These are phyloP conservation scores for Polyergus mexicanus DNA, from an alignment of 1,140 invertebrate genomes.

Conservation along the genomic window DNA sequence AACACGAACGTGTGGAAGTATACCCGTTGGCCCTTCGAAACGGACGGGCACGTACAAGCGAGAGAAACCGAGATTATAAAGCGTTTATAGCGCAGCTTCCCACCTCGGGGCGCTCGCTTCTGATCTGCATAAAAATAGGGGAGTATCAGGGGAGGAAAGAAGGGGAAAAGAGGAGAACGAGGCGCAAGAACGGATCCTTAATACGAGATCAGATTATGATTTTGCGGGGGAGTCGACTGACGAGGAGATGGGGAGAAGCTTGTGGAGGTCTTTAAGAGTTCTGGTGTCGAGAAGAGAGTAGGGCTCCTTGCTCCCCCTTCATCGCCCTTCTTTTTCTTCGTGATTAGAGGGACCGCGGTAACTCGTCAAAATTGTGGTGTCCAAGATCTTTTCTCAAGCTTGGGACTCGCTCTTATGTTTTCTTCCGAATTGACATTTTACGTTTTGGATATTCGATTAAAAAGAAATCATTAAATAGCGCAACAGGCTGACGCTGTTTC, in stretches of 20 bases:
- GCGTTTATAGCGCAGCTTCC: slow-evolving; percentile 84
- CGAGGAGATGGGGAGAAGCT: slow-evolving; percentile 68
- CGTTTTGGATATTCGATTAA: background rate
- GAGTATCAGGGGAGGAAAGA: slow-evolving; percentile 52
- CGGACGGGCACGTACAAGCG: slow-evolving; percentile 78
- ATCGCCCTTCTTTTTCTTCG: background rate
- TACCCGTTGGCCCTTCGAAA: slow-evolving; percentile 82
- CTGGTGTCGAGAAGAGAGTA: slow-evolving; percentile 47
- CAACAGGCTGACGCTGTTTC: no score
- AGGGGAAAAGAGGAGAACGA: slow-evolving; percentile 30
- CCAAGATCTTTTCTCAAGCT: slow-evolving; percentile 6
- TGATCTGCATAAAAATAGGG: slow-evolving; percentile 86
- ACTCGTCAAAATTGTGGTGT: slow-evolving; percentile 19
- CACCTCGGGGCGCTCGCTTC: slow-evolving; percentile 84
- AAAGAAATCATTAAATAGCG: background rate
- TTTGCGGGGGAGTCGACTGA: slow-evolving; percentile 81
- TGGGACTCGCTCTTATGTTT: background rate
- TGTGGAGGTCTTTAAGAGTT: slow-evolving; percentile 71
- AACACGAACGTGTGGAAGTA: slow-evolving; percentile 75
- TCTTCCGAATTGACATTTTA: background rate
- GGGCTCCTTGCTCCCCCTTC: background rate
- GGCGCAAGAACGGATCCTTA: slow-evolving; percentile 80
- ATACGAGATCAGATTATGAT: slow-evolving; percentile 86
- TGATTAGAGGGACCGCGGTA: slow-evolving; percentile 40
- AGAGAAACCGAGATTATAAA: slow-evolving; percentile 83